Evolutionary conservation across 2,113 vertebrate species (phyloP).

Genomic region (Bolborhynchus lineola): DNA sequence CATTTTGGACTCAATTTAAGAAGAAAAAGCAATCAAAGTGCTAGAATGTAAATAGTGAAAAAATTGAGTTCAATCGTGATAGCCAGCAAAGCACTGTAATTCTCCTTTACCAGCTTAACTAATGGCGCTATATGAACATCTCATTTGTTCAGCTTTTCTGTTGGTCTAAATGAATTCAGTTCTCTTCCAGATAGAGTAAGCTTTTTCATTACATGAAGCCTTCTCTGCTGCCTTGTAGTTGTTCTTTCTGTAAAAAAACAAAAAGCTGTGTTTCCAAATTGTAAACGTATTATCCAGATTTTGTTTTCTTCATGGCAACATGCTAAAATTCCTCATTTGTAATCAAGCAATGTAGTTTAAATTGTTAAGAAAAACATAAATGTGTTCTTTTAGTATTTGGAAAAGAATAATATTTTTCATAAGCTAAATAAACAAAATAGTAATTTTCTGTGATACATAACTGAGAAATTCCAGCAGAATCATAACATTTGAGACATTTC

Average conservation of each 20-base stretch:
- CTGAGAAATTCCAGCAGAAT: neutral
- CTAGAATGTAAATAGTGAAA: neutral
- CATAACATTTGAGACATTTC: neutral
- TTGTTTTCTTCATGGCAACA: neutral
- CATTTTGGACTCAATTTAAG: neutral
- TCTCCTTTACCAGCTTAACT: neutral
- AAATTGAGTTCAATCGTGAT: neutral
- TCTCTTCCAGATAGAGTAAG: neutral
- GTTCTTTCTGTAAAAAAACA: neutral
- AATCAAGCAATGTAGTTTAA: neutral
- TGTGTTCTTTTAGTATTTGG: neutral
- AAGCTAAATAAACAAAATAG: neutral
- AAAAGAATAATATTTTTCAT: neutral
- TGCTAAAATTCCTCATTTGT: neutral
- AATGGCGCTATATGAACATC: neutral
- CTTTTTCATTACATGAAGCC: accelerated
- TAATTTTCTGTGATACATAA: neutral
- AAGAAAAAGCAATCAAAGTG: neutral
- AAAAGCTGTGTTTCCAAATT: neutral
- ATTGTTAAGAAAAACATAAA: accelerated
- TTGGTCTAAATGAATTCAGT: neutral
- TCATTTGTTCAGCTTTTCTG: neutral
- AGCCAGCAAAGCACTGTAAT: neutral
- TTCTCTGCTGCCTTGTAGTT: neutral
- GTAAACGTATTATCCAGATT: neutral